phyloP scores from a whole-genome alignment of 2,888 invertebrate genomes.

The Diarsia mendica region DNA sequence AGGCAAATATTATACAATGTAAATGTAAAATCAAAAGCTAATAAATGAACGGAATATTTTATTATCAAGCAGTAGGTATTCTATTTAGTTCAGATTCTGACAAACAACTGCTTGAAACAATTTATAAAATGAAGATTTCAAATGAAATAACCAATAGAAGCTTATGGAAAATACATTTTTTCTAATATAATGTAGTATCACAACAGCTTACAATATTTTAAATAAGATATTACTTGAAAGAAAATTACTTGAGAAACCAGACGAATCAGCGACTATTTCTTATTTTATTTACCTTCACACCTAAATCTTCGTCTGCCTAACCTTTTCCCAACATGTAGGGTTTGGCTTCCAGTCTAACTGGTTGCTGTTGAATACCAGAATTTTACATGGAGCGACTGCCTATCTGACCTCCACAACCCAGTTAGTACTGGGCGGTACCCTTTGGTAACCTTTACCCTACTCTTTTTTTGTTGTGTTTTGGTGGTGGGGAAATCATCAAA shows the following conservation, averaged over 20 bases:
- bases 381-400: too few species aligned
- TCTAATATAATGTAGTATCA: not conserved
- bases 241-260: too few species aligned
- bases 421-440: too few species aligned
- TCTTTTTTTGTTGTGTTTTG: too few species aligned
- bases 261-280: not conserved
- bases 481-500: too few species aligned
- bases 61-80: not conserved
- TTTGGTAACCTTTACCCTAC: too few species aligned
- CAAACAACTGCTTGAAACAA: not conserved
- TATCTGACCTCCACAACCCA: too few species aligned
- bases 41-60: constrained; percentile 7
- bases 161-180: not conserved
- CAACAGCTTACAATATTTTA: not conserved
- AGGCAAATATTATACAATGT: not conserved
- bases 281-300: too few species aligned
- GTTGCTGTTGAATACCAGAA: too few species aligned
- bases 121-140: not conserved
- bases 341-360: too few species aligned
- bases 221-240: not conserved
- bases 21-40: constrained; percentile 1
- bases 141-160: not conserved
- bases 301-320: too few species aligned
- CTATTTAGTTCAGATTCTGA: not conserved
- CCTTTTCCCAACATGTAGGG: too few species aligned